Percentiles rank a stretch among this genome's conserved stretches.
phyloP scores from a whole-genome alignment of 2,797 vertebrate genomes.

The Enteromius argenteus region DNA sequence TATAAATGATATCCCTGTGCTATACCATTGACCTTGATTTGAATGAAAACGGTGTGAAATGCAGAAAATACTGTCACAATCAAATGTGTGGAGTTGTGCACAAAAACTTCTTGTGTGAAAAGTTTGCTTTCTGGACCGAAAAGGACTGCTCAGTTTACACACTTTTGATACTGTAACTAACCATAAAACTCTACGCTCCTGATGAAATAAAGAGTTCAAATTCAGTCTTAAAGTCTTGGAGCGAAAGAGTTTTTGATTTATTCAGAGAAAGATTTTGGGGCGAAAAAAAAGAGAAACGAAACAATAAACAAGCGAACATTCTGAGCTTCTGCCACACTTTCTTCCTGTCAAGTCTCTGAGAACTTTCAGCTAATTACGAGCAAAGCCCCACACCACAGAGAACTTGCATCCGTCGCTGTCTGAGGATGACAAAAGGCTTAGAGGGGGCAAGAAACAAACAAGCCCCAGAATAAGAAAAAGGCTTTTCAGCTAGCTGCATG shows the following conservation, averaged over 20 bases:
- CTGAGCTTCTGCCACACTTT: slow-evolving; percentile 75
- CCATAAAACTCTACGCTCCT: slow-evolving; percentile 74
- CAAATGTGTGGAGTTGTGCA: neutral
- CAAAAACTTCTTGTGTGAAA: neutral
- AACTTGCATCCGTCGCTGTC: slow-evolving; percentile 79
- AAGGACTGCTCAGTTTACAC: slow-evolving; percentile 32
- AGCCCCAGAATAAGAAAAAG: slow-evolving; percentile 68
- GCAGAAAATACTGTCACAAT: slow-evolving; percentile 25
- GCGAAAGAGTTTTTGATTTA: slow-evolving; percentile 78
- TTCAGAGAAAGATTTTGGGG: slow-evolving; percentile 76
- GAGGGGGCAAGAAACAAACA: slow-evolving; percentile 60
- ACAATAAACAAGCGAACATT: slow-evolving; percentile 71
- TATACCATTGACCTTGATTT: slow-evolving; percentile 1
- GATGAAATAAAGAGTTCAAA: slow-evolving; percentile 67
- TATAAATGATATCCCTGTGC: slow-evolving; percentile 1
- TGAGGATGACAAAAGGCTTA: slow-evolving; percentile 64
- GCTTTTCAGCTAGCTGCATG: slow-evolving; percentile 76
- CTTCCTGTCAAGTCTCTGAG: slow-evolving; percentile 73
- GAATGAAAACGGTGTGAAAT: slow-evolving; percentile 13
- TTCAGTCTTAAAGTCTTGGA: slow-evolving; percentile 39
- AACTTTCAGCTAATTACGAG: slow-evolving; percentile 84
- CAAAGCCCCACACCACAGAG: slow-evolving; percentile 72
- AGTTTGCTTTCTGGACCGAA: slow-evolving; percentile 49
- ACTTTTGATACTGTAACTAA: slow-evolving; percentile 53
- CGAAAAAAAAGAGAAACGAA: slow-evolving; percentile 58